These are phyloP conservation scores for Ptilodon capucinus DNA, from an alignment of 2,888 invertebrate genomes.

Conservation along the genomic window DNA sequence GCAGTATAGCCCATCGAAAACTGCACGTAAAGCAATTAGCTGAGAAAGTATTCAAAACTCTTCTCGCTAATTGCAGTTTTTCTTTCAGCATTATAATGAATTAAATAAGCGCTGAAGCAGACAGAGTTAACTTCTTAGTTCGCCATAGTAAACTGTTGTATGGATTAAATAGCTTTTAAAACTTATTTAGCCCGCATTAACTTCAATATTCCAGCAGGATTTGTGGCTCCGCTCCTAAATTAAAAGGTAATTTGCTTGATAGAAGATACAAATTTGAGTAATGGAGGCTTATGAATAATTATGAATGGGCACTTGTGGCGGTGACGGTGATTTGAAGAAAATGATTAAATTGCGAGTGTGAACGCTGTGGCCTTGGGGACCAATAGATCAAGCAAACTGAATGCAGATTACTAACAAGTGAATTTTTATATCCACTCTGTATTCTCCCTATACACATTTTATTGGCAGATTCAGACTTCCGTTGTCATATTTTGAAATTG, in stretches of 20 bases:
- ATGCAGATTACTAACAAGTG: not conserved
- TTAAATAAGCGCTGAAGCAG: constrained; percentile 44
- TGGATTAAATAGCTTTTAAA: constrained; percentile 42
- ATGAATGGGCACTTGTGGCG: not conserved
- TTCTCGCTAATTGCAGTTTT: constrained; percentile 49
- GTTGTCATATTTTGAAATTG: too few relatives aligned
- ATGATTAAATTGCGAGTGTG: not conserved
- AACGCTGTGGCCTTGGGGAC: not conserved
- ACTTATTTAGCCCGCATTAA: constrained; percentile 40
- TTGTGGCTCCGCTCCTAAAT: constrained; percentile 15
- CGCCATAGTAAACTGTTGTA: constrained; percentile 36
- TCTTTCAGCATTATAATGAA: constrained; percentile 44
- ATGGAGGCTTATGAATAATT: constrained; percentile 16
- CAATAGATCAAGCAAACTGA: not conserved
- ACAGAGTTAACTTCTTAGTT: constrained; percentile 40
- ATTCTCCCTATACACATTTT: too few relatives aligned
- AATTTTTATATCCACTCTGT: not conserved
- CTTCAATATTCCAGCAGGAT: constrained; percentile 29
- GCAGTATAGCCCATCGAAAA: constrained; percentile 17
- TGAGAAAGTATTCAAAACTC: constrained; percentile 36
- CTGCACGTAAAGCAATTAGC: constrained; percentile 29
- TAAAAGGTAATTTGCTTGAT: constrained; percentile 19
- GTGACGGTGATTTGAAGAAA: not conserved
- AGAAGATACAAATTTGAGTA: constrained; percentile 10
- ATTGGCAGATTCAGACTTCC: too few relatives aligned